Percentiles rank a stretch among this genome's conserved stretches.
Conservation (phyloP, 2,113 vertebrate species). For the Colistium nudipinnis region DNA sequence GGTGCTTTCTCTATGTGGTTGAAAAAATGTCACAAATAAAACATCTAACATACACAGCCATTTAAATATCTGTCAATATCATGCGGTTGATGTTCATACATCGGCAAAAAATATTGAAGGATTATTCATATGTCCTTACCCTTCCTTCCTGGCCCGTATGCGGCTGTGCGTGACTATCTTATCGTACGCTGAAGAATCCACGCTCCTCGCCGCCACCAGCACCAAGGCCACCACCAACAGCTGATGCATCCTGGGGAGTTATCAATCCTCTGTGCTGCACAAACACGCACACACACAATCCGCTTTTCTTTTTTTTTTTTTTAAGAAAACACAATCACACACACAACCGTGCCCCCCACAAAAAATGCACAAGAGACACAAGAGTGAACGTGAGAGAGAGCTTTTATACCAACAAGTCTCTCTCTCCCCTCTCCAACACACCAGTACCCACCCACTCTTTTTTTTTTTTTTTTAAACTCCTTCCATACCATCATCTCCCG, state of each 20-base stretch:
- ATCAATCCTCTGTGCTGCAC: conserved; percentile 65
- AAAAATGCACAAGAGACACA: conserved; percentile 79
- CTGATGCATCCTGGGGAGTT: conserved; percentile 83
- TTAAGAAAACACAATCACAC: background rate
- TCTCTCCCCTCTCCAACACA: conserved; percentile 62
- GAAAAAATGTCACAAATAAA: background rate
- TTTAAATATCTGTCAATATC: background rate
- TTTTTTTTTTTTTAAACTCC: conserved; percentile 26
- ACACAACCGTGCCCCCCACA: background rate
- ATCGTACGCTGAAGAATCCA: conserved; percentile 90
- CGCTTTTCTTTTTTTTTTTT: background rate
- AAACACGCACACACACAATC: conserved; percentile 47
- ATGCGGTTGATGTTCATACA: background rate
- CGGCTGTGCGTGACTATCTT: conserved; percentile 96
- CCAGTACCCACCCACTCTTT: conserved; percentile 69
- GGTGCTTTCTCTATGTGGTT: conserved; percentile 22
- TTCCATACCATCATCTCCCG: conserved; percentile 75
- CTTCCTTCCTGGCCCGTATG: conserved; percentile 92
- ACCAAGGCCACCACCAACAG: conserved; percentile 75
- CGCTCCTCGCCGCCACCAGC: conserved; percentile 78
- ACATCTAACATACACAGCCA: background rate
- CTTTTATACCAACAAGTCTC: conserved; percentile 88
- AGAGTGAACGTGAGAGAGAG: conserved; percentile 66
- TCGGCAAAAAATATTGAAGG: background rate
- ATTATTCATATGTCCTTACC: conserved; percentile 84